Conservation (phyloP, 2,113 vertebrate genomes). For the Calidris pygmaea region DNA sequence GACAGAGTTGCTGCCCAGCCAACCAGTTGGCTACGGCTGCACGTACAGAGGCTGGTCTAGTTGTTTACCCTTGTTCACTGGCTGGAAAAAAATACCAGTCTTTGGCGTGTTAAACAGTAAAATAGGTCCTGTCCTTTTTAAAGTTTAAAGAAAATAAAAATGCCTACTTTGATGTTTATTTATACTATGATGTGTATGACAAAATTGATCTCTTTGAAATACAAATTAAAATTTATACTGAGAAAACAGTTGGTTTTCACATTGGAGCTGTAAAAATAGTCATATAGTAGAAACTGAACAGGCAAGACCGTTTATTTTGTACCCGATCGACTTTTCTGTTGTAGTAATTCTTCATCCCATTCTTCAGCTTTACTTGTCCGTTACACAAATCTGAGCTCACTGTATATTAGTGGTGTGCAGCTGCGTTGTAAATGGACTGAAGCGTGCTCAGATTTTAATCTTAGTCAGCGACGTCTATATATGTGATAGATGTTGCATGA, state of each 20-base stretch:
- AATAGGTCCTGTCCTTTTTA: not conserved
- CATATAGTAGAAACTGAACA: not conserved
- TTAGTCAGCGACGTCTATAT: not conserved
- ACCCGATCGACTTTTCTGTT: not conserved
- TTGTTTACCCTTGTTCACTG: not conserved
- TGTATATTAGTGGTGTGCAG: not conserved
- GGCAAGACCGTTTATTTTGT: not conserved
- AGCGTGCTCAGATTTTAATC: not conserved
- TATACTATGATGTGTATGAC: not conserved
- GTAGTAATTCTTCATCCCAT: not conserved
- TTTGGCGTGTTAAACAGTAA: not conserved
- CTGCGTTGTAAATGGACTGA: not conserved
- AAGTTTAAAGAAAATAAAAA: not conserved
- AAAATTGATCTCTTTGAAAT: not conserved
- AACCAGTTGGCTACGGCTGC: not conserved
- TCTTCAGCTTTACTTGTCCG: not conserved
- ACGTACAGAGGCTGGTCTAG: not conserved
- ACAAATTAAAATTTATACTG: not conserved
- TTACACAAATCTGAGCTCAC: not conserved
- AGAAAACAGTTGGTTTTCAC: not conserved
- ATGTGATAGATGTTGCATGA: not conserved
- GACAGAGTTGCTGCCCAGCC: not conserved
- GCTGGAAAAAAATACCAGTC: not conserved
- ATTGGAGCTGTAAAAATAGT: not conserved
- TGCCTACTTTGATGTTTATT: not conserved